These are phyloP conservation scores for Heteromyza rotundicornis DNA, from an alignment of 2,888 invertebrate species.

Conservation along the genomic window DNA sequence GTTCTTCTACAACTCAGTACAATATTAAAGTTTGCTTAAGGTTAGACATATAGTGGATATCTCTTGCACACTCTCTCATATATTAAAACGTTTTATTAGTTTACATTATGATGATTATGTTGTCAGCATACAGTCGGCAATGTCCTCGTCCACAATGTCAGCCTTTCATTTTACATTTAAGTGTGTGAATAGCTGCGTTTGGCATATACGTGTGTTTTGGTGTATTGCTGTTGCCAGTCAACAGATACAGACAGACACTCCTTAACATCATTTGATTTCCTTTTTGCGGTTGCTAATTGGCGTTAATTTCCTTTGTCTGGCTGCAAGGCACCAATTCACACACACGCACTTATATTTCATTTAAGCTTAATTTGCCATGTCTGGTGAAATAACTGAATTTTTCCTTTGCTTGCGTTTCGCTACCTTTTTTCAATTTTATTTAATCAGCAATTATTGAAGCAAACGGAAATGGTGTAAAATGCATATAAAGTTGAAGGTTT, in stretches of 20 bases:
- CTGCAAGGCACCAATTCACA: background rate
- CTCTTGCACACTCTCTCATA: background rate
- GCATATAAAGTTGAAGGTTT: no score
- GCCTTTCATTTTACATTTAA: background rate
- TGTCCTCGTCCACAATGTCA: background rate
- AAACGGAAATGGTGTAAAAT: no score
- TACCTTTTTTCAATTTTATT: no score
- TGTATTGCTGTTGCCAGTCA: background rate
- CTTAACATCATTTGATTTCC: background rate
- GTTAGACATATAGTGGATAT: no score
- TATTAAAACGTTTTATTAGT: background rate
- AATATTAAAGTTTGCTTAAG: background rate
- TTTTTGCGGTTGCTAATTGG: background rate
- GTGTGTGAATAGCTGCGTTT: background rate
- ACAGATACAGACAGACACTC: background rate
- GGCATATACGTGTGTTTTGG: no score
- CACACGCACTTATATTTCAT: no score
- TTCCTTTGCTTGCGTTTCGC: no score
- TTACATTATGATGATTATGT: constrained; percentile 7
- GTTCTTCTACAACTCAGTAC: no score
- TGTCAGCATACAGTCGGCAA: background rate
- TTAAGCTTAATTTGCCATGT: no score
- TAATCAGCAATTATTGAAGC: no score
- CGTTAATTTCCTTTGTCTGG: constrained; percentile 6
- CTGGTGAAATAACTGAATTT: no score